Conservation (phyloP, 2,888 invertebrate genomes). For the Cylloceria caligata region DNA sequence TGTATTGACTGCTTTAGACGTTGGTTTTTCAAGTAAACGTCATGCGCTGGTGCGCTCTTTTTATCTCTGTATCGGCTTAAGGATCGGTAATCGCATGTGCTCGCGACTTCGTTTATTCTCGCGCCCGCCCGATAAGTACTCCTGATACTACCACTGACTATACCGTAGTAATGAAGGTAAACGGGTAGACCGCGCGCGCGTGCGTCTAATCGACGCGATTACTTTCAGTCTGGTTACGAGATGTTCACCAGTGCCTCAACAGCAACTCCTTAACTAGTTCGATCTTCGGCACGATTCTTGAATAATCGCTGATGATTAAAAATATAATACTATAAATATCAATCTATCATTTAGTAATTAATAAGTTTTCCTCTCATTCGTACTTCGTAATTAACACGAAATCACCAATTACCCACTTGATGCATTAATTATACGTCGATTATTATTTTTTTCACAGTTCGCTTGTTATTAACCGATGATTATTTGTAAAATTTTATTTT, state of each 20-base stretch:
- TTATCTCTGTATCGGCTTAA: conserved; percentile 15
- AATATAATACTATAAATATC: not conserved
- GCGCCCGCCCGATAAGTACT: conserved; percentile 40
- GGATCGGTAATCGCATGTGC: conserved; percentile 47
- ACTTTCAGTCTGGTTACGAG: conserved; percentile 58
- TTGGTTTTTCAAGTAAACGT: conserved; percentile 47
- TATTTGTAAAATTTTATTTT: not conserved
- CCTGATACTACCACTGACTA: conserved; percentile 21
- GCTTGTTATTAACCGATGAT: not conserved
- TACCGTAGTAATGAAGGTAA: conserved; percentile 54
- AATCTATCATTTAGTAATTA: conserved; percentile 27
- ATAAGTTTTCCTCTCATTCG: conserved; percentile 11
- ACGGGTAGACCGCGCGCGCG: conserved; percentile 56
- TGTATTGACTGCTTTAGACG: too few species aligned
- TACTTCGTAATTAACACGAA: conserved; percentile 7
- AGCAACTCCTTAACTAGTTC: conserved; percentile 48
- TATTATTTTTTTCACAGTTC: conserved; percentile 43
- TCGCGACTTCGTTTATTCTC: conserved; percentile 16
- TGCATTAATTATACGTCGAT: conserved; percentile 26
- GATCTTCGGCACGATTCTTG: conserved; percentile 28
- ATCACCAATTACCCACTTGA: conserved; percentile 44
- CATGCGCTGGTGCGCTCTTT: not conserved
- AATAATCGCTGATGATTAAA: conserved; percentile 19
- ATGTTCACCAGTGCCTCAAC: conserved; percentile 8
- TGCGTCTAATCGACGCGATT: conserved; percentile 57